phyloP scores from a whole-genome alignment of 1,140 invertebrate genomes.

The Pseudomyrmex pallidus region DNA sequence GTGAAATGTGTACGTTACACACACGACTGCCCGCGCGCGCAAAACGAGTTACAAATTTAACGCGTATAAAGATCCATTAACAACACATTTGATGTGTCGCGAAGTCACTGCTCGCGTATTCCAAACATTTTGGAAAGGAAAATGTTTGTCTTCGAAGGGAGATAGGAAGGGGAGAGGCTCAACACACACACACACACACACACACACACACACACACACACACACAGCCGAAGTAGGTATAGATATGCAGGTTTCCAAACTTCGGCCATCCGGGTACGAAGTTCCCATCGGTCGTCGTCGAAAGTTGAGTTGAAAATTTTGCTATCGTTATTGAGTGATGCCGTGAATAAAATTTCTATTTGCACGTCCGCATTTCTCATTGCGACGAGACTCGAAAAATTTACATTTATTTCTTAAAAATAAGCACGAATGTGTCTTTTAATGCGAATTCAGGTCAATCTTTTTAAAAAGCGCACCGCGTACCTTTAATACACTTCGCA shows the following conservation, averaged over 20 bases:
- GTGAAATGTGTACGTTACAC: neutral
- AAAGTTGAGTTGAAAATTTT: conserved; percentile 35
- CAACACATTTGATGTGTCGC: conserved; percentile 19
- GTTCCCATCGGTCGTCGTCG: conserved; percentile 43
- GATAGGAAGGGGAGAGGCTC: too few species aligned
- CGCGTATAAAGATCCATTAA: conserved; percentile 34
- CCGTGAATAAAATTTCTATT: conserved; percentile 31
- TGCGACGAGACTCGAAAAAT: conserved; percentile 7
- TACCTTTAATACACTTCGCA: too few species aligned
- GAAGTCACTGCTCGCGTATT: conserved; percentile 1
- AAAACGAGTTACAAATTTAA: neutral
- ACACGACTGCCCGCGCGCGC: too few species aligned
- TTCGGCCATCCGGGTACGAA: conserved; percentile 44
- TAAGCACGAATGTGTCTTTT: too few species aligned
- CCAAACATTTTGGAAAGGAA: conserved; percentile 49
- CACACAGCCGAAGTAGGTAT: conserved; percentile 1
- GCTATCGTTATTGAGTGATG: conserved; percentile 40
- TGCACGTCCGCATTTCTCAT: too few species aligned
- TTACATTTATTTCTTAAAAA: neutral
- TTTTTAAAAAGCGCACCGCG: too few species aligned
- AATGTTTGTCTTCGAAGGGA: conserved; percentile 48
- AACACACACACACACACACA: too few species aligned
- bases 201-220: neutral
- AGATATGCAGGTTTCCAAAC: conserved; percentile 50
- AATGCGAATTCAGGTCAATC: too few species aligned